Evolutionary conservation across 2,888 invertebrate species (phyloP).

Genomic region (Aricia artaxerxes): DNA sequence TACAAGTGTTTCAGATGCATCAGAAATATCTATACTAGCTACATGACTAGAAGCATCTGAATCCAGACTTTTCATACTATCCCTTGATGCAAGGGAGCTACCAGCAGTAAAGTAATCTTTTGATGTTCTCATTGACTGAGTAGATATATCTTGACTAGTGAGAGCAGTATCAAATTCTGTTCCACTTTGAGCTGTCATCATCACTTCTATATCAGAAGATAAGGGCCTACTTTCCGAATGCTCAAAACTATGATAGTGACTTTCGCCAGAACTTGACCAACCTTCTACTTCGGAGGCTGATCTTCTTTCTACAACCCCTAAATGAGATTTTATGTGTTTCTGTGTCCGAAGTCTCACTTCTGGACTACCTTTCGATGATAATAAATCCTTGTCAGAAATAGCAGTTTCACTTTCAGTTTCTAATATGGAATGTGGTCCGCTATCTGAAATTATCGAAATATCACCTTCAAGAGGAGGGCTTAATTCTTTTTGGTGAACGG

Average conservation of each 20-base stretch:
- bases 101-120: conserved; percentile 93
- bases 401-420: conserved; percentile 77
- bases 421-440: conserved; percentile 76
- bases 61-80: conserved; percentile 94
- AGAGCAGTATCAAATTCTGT: conserved; percentile 93
- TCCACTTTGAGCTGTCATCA: conserved; percentile 86
- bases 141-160: conserved; percentile 89
- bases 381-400: conserved; percentile 52
- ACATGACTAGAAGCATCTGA: conserved; percentile 94
- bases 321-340: conserved; percentile 72
- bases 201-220: conserved; percentile 92
- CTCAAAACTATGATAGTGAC: conserved; percentile 93
- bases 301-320: conserved; percentile 82
- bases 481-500: conserved; percentile 66
- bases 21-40: conserved; percentile 94
- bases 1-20: conserved; percentile 95
- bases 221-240: conserved; percentile 90
- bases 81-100: conserved; percentile 92
- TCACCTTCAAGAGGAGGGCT: conserved; percentile 71
- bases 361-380: conserved; percentile 70
- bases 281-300: conserved; percentile 90
- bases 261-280: conserved; percentile 93
- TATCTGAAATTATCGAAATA: conserved; percentile 70
- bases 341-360: conserved; percentile 70
- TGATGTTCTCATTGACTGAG: conserved; percentile 86